These are phyloP conservation scores for Chymomyza fuscimana DNA, from an alignment of 2,888 invertebrate species.

Conservation along the genomic window DNA sequence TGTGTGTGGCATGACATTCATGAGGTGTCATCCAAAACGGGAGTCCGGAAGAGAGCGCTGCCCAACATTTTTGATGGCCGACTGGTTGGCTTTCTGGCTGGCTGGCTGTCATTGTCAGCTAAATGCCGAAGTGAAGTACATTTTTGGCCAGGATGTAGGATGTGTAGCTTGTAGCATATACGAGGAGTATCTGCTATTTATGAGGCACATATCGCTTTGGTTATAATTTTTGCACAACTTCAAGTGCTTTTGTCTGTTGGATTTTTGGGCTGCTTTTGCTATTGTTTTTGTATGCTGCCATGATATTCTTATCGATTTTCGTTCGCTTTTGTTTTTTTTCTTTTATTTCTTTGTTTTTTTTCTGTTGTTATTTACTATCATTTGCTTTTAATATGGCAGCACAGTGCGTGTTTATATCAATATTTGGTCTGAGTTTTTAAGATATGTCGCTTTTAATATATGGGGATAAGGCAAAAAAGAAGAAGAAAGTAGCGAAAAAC, in stretches of 20 bases:
- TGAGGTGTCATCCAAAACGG: constrained; percentile 65
- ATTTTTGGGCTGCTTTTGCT: constrained; percentile 1
- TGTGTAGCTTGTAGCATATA: constrained; percentile 24
- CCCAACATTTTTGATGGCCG: constrained; percentile 63
- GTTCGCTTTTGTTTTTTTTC: neutral
- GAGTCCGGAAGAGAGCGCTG: constrained; percentile 17
- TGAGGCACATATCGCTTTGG: constrained; percentile 21
- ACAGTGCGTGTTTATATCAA: constrained; percentile 17
- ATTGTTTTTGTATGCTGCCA: neutral
- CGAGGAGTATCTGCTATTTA: constrained; percentile 43
- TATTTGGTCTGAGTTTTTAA: constrained; percentile 19
- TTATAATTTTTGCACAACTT: constrained; percentile 11
- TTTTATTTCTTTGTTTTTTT: neutral
- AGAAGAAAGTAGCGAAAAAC: neutral
- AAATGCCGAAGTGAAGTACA: constrained; percentile 69
- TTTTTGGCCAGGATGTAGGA: constrained; percentile 44
- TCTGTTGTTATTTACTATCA: constrained; percentile 21
- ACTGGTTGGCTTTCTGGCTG: constrained; percentile 39
- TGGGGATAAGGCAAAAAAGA: neutral
- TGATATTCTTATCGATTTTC: constrained; percentile 17
- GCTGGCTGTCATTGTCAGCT: constrained; percentile 66
- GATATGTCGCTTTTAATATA: neutral
- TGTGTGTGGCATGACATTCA: constrained; percentile 53
- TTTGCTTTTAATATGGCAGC: constrained; percentile 24
- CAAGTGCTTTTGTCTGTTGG: neutral